These are phyloP conservation scores for Mesorhabditis spiculigera DNA, from an alignment of 2,888 invertebrate genomes.

Conservation along the genomic window DNA sequence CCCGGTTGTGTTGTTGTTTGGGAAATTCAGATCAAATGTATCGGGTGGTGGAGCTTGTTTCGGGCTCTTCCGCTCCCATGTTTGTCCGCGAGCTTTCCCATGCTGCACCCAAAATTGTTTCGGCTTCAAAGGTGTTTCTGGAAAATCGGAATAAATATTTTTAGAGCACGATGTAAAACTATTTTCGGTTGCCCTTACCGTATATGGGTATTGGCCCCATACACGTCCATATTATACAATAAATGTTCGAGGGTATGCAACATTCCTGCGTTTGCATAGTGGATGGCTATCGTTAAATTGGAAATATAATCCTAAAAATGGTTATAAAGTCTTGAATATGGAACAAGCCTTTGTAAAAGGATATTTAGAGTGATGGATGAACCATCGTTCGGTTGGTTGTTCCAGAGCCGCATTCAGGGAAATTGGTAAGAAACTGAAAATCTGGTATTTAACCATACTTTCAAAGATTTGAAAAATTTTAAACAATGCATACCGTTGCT, in stretches of 20 bases:
- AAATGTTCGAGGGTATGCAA: neutral
- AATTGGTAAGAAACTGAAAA: too few relatives aligned
- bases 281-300: slow-evolving; percentile 1
- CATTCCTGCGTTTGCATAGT: slow-evolving; percentile 3
- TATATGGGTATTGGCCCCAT: neutral
- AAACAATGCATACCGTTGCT: neutral
- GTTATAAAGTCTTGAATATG: too few relatives aligned
- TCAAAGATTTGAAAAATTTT: neutral
- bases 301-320: neutral
- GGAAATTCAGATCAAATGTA: neutral
- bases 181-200: neutral
- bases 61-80: neutral
- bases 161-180: neutral
- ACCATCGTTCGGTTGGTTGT: too few relatives aligned
- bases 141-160: neutral
- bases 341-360: too few relatives aligned
- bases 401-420: too few relatives aligned
- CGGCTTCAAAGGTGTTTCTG: neutral
- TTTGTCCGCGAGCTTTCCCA: neutral
- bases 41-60: neutral
- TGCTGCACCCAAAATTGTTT: neutral
- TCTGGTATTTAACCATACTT: neutral
- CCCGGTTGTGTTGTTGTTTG: neutral
- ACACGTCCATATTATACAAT: neutral
- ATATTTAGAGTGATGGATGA: too few relatives aligned